Conservation (phyloP, 2,888 invertebrate genomes). For the Clusia tigrina region DNA sequence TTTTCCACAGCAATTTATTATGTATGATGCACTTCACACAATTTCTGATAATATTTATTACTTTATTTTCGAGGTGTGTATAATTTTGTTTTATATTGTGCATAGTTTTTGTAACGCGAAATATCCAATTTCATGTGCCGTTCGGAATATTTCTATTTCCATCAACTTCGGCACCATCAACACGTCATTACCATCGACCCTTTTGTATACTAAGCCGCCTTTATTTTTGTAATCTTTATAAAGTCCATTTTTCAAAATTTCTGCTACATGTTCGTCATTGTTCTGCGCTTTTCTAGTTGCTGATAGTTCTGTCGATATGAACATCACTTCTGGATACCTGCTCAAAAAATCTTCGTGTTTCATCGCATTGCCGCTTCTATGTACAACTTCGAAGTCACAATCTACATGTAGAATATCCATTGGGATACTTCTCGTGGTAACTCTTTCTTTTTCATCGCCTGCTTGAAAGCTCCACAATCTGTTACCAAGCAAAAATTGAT, state of each 20-base stretch:
- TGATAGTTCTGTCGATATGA: conserved; percentile 20
- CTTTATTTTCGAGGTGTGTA: conserved; percentile 31
- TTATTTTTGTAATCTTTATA: conserved; percentile 27
- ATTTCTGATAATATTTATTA: conserved; percentile 22
- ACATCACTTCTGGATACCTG: conserved; percentile 29
- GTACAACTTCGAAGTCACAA: conserved; percentile 37
- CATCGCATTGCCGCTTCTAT: conserved; percentile 31
- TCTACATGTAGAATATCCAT: conserved; percentile 39
- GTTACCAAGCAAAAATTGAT: conserved; percentile 30
- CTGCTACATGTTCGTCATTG: not conserved
- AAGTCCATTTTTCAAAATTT: not conserved
- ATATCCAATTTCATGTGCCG: conserved; percentile 28
- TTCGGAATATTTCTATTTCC: conserved; percentile 30
- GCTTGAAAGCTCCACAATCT: conserved; percentile 35
- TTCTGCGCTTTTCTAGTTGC: not conserved
- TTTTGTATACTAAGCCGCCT: conserved; percentile 27
- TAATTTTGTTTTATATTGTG: conserved; percentile 26
- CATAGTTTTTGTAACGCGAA: conserved; percentile 26
- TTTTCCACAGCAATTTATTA: conserved; percentile 44
- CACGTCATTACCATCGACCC: conserved; percentile 21
- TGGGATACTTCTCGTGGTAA: conserved; percentile 36
- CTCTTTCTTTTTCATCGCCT: conserved; percentile 35
- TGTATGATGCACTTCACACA: conserved; percentile 33
- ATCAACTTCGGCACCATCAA: conserved; percentile 30
- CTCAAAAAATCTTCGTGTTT: conserved; percentile 35